These are phyloP conservation scores for Alcedo atthis DNA, from an alignment of 2,797 vertebrate species.

Conservation along the genomic window DNA sequence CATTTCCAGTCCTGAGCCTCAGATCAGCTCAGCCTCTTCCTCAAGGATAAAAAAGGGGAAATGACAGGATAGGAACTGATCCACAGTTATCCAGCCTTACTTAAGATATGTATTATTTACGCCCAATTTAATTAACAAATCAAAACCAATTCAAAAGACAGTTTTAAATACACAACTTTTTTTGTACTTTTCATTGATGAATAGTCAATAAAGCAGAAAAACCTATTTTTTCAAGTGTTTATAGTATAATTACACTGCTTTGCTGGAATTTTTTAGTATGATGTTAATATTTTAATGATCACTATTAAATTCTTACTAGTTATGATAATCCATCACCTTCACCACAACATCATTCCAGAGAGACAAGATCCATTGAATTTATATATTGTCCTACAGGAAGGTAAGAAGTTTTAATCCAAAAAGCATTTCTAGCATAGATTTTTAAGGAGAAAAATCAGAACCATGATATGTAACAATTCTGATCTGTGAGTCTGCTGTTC, in stretches of 20 bases:
- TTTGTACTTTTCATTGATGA: neutral
- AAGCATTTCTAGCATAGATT: neutral
- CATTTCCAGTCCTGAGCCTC: slow-evolving; percentile 15
- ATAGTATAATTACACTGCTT: neutral
- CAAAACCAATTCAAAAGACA: neutral
- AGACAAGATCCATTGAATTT: neutral
- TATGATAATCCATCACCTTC: neutral
- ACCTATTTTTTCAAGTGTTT: neutral
- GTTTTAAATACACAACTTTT: neutral
- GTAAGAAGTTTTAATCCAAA: neutral
- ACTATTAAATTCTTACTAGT: neutral
- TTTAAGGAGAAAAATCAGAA: neutral
- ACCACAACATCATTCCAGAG: neutral
- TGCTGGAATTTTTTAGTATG: neutral
- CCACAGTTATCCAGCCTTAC: neutral
- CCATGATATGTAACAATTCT: neutral
- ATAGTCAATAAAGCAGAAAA: neutral
- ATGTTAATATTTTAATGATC: neutral
- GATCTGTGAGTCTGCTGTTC: neutral
- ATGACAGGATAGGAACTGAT: neutral
- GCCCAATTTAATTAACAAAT: neutral
- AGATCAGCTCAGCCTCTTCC: neutral
- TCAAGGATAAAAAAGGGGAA: neutral
- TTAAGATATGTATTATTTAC: neutral
- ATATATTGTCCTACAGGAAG: neutral